Base-by-base conservation (phyloP, 2,113 vertebrate species). In the Laterallus jamaicensis region DNA sequence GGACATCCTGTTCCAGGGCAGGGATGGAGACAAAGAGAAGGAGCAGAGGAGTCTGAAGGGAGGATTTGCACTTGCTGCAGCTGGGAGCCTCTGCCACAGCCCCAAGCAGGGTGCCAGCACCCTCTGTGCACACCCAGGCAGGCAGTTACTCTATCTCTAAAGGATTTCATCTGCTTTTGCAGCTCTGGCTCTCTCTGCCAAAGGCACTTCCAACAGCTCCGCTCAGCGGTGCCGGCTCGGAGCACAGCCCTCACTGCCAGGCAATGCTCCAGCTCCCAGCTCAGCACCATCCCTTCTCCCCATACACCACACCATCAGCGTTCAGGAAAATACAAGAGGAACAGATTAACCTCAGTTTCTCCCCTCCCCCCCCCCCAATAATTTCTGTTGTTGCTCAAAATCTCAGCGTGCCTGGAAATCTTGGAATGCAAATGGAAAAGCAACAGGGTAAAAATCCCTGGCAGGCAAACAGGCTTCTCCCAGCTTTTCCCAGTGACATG, bases 301-400 rank as follows among this genome's bases (percentile, higher is more conserved):
- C 2, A 0, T 4, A 12, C 49, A 17, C 8, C 4, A 0, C 77
- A 17, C n/a, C 40, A 22, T 24, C 18, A 2, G 2, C 47, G 28
- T 10, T 6, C 59, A 76, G 59, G 10, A 56, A 20, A 15, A 4
- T 16, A 49, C 70, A 13, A 29, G 5, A 32, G 52, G 12, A 10
- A 2, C 37, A 47, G 25, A 11, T 32, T 12, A 44, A 39, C 12
- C 59, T 74, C 39, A 7, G 77, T 88, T 86, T 82, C n/a, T 77
- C 28, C 10, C 42, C 3, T 35, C 1, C 10, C 42, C 18, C 10
- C 37, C 55, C 42, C 59, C 55, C 11, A 50, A 22, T 3, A 66
- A 14, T 16, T 55, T 16, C 19, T 28, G 32, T 19, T 8, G 4
- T 9, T 70, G 68, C 49, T 9, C 37, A 31, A 26, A 44, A 15